phyloP scores from a whole-genome alignment of 2,797 vertebrate species.

The Oreochromis grahami region DNA sequence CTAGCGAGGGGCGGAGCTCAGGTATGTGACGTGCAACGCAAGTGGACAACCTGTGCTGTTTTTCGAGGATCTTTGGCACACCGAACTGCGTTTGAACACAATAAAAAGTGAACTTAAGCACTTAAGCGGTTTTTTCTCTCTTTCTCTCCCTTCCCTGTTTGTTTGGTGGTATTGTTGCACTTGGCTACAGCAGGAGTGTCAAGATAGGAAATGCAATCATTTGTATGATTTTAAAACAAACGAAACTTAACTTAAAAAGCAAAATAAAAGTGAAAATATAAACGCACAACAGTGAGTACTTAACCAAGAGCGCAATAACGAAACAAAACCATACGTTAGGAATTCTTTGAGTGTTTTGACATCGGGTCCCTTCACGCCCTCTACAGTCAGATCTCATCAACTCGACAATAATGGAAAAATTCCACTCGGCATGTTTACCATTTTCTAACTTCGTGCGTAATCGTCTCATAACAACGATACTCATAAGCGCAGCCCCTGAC shows the following conservation, averaged over 20 bases:
- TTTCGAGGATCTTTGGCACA: neutral
- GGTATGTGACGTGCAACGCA: neutral
- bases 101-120: neutral
- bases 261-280: slow-evolving; percentile 1
- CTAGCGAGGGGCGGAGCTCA: slow-evolving; percentile 32
- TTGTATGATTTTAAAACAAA: neutral
- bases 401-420: slow-evolving; percentile 14
- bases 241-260: neutral
- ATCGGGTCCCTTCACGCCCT: neutral
- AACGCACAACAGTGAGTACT: neutral
- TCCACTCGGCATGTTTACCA: neutral
- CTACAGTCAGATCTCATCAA: neutral
- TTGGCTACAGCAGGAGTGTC: neutral
- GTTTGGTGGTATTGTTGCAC: neutral
- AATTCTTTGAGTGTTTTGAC: neutral
- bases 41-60: slow-evolving; percentile 28
- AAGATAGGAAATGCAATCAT: neutral
- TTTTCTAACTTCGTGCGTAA: slow-evolving; percentile 11
- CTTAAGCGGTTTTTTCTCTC: accelerated
- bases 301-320: neutral
- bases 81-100: neutral
- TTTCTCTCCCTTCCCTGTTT: neutral
- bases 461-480: neutral
- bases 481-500: neutral
- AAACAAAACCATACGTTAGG: neutral